Base-by-base conservation (phyloP, 2,888 invertebrate species). In the Polia nebulosa region DNA sequence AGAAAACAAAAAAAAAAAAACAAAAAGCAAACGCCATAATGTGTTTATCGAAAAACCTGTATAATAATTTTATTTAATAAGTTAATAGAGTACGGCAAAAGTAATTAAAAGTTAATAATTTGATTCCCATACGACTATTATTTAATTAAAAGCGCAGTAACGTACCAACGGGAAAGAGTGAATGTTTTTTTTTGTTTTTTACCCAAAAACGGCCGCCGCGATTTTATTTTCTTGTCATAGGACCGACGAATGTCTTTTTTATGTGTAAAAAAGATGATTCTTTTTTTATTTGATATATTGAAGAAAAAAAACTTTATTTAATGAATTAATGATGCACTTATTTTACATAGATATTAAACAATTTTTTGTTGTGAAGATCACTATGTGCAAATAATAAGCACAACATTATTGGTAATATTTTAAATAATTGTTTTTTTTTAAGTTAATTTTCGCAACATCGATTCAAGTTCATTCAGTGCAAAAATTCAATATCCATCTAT, bases 91-190 rank as follows among this genome's bases (percentile, higher is more conserved):
- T 60, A 53, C 11, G 61, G 80, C 85, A 78, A 87, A 89, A 87
- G 87, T 91, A 90, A 93, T 93, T 92, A 92, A 91, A 91, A 91
- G 85, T 88, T 89, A 88, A 70, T 90, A 91, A 92, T 91, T 91
- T 86, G 88, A 89, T 92, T 92, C 88, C 82, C 89, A 87, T 89
- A 83, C 79, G 78, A 86, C 85, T 85, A 88, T 86, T 83, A 55
- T 61, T 65, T 81, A 74, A 76, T 80, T 80, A 83, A 86, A 82
- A 85, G 76, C 61, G 76, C 79, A 82, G 83, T 82, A 78, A 84
- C 79, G 80, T 78, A 78, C 76, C 59, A 59, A 64, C 57, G 65
- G 63, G 41, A 61, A 75, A 70, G 64, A 72, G 17, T 49, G 55
- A 53, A 74, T 78, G 61, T 57, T 75, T 67, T 68, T 67, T 47